Evolutionary conservation across 2,888 invertebrate species (phyloP).

Genomic region (Lithophane ornitopus): DNA sequence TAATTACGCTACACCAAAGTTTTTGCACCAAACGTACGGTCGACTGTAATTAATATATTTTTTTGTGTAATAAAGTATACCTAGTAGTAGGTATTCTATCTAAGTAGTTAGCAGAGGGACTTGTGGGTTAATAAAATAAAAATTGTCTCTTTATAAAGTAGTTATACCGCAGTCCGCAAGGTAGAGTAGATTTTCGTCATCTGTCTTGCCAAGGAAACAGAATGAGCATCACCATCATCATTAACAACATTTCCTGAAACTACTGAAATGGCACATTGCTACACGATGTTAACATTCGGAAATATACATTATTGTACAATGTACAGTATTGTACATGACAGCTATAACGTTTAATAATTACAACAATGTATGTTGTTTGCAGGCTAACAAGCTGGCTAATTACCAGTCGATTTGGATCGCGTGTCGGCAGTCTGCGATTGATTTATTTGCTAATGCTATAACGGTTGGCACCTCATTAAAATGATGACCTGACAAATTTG

Average conservation of each 20-base stretch:
- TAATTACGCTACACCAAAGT: background rate
- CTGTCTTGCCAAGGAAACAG: background rate
- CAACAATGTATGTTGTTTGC: constrained; percentile 44
- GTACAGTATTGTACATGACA: background rate
- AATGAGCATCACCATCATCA: background rate
- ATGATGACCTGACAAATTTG: constrained; percentile 50
- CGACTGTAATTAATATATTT: too few species aligned
- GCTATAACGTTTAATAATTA: constrained; percentile 25
- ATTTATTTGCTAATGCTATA: constrained; percentile 56
- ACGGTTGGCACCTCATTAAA: constrained; percentile 52
- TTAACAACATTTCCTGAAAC: background rate
- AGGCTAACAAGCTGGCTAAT: constrained; percentile 53
- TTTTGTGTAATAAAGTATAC: too few species aligned
- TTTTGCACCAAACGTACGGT: background rate
- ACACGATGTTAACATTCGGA: background rate
- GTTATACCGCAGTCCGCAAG: background rate
- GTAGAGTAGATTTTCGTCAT: background rate
- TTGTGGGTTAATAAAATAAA: background rate
- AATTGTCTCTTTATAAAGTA: background rate
- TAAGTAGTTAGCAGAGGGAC: too few species aligned
- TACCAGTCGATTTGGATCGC: constrained; percentile 46
- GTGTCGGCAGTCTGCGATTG: constrained; percentile 45
- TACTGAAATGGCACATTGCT: background rate
- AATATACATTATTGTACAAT: background rate
- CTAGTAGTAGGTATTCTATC: too few species aligned